Conservation (phyloP, 2,113 vertebrate species). For the Taurulus bubalis region DNA sequence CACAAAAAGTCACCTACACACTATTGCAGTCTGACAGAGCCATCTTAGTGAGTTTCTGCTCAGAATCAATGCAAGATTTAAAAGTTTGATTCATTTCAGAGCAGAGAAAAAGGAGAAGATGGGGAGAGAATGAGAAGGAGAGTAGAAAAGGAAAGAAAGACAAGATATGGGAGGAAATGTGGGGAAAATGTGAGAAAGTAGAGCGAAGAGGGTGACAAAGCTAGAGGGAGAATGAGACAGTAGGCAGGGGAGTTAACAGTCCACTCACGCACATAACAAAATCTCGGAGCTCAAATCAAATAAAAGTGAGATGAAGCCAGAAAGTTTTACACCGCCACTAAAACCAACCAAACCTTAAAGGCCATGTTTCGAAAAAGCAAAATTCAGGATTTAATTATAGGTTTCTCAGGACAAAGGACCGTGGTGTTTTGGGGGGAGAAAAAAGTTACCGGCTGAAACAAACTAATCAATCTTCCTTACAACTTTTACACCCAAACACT, state of each 20-base stretch:
- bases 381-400: slow-evolving; percentile 49
- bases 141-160: background rate
- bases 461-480: slow-evolving; percentile 21
- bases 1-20: slow-evolving; percentile 10
- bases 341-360: slow-evolving; percentile 27
- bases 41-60: slow-evolving; percentile 3
- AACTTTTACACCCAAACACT: slow-evolving; percentile 16
- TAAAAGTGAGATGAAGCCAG: slow-evolving; percentile 59
- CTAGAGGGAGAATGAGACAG: slow-evolving; percentile 10
- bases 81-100: slow-evolving; percentile 31
- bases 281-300: slow-evolving; percentile 59
- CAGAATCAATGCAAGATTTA: slow-evolving; percentile 34
- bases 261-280: slow-evolving; percentile 53
- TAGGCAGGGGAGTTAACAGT: slow-evolving; percentile 44
- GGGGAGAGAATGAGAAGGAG: background rate
- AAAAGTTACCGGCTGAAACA: slow-evolving; percentile 12
- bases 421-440: background rate
- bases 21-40: too few species aligned
- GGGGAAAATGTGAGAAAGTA: slow-evolving; percentile 12
- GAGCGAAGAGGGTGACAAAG: slow-evolving; percentile 29
- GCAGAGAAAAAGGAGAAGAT: background rate
- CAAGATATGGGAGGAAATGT: background rate
- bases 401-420: slow-evolving; percentile 20
- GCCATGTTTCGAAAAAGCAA: slow-evolving; percentile 46
- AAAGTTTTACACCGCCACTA: slow-evolving; percentile 43